Evolutionary conservation across 2,888 invertebrate genomes (phyloP).

Genomic region (Anorthoa munda): DNA sequence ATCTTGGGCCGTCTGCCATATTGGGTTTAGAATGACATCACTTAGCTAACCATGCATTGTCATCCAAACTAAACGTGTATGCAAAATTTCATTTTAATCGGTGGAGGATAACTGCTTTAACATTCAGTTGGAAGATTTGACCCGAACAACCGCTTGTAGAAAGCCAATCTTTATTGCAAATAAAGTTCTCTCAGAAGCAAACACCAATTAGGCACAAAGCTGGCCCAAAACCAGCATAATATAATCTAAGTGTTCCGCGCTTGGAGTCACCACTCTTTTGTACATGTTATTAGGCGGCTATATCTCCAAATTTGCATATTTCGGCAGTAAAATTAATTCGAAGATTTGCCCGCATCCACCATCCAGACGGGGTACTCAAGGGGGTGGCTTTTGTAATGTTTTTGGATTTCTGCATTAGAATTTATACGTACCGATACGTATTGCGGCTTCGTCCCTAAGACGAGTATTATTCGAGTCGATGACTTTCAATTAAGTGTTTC

Average conservation of each 20-base stretch:
- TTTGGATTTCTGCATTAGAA: slow-evolving; percentile 88
- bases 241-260: slow-evolving; percentile 79
- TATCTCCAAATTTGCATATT: slow-evolving; percentile 91
- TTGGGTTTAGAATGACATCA: too few relatives aligned
- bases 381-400: slow-evolving; percentile 78
- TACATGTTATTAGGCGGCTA: slow-evolving; percentile 91
- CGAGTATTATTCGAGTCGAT: slow-evolving; percentile 68
- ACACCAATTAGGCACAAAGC: slow-evolving; percentile 47
- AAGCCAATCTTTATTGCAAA: neutral
- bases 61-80: too few relatives aligned
- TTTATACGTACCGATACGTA: slow-evolving; percentile 81
- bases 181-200: slow-evolving; percentile 62
- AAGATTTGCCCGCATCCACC: slow-evolving; percentile 90
- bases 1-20: too few relatives aligned
- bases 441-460: slow-evolving; percentile 72
- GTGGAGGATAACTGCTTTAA: too few relatives aligned
- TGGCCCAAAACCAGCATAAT: slow-evolving; percentile 19
- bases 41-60: too few relatives aligned
- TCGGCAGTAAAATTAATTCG: slow-evolving; percentile 91
- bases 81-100: too few relatives aligned
- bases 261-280: slow-evolving; percentile 90
- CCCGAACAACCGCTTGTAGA: too few relatives aligned
- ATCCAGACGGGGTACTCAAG: slow-evolving; percentile 79
- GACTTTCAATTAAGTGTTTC: slow-evolving; percentile 73
- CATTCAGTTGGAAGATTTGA: too few relatives aligned